Evolutionary conservation across 2,888 invertebrate genomes (phyloP), one percentile per base, ranked within the genome.

Genomic region (Actias luna): DNA sequence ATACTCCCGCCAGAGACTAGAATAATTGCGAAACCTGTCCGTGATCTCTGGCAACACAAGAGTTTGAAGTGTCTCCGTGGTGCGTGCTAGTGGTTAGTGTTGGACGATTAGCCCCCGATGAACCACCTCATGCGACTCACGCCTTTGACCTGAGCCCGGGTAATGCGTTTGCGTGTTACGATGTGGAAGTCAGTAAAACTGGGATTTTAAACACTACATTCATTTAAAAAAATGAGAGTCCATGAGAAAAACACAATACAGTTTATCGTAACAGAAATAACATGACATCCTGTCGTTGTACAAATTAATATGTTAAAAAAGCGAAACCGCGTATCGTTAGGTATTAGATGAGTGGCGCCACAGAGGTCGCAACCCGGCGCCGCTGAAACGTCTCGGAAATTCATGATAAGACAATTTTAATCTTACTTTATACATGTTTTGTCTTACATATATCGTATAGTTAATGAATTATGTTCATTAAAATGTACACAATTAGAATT

Each of bases 301-400:
- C 59, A 42, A 62, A 62, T 58, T 39, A 42, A 12, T 39, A 35
- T 62, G 25, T 50, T 16, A 7, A 55, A 55, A 55, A 55, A 55
- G 55, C 55, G 55, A 55, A 55, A 55, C 55, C 64, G 61, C 55
- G 55, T 73, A 73, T 75, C 75, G 69, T 72, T 52, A 65, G 67
- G 72, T 71, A 71, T 74, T 73, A 70, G 65, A 67, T 67, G 70
- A 65, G 22, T 80, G 82, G 82, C 82, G 82, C 82, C 82, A 79
- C 63, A 64, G 61, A 71, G 82, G 82, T 79, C 75, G 39, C 59
- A 77, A 79, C 80, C 82, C 59, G 42, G 62, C 55, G 66, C 63
- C 62, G 61, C 69, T 66, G 65, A 70, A 76, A 77, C 70, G 74
- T 72, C 77, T 73, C 70, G 66, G 67, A 68, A 67, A 57, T 63